Conservation (phyloP, 2,113 vertebrate species). For the Taxidea taxus region DNA sequence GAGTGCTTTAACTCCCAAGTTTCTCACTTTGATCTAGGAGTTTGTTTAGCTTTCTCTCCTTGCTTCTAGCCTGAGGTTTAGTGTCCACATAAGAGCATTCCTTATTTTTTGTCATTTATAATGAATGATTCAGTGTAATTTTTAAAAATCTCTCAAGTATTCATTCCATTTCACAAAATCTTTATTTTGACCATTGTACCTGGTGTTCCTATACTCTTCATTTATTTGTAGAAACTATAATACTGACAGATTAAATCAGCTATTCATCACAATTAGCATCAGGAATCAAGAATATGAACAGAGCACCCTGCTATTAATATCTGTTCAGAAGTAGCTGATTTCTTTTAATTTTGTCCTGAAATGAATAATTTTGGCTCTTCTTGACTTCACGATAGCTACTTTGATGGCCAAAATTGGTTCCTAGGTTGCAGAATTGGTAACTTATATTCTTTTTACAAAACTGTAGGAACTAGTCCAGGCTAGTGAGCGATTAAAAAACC, state of each 20-base stretch:
- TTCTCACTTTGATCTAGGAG: background rate
- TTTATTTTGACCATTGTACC: conserved; percentile 12
- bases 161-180: background rate
- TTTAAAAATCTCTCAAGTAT: background rate
- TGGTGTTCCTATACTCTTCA: background rate
- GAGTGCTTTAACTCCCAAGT: background rate
- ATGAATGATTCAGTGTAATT: background rate
- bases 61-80: background rate
- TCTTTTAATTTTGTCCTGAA: conserved; percentile 57
- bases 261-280: background rate
- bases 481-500: conserved; percentile 94
- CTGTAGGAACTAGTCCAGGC: conserved; percentile 91
- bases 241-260: background rate
- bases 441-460: conserved; percentile 82
- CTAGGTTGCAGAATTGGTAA: conserved; percentile 80
- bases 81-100: background rate
- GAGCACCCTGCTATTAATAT: background rate
- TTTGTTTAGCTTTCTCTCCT: background rate
- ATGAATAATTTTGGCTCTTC: conserved; percentile 51
- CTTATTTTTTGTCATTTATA: background rate
- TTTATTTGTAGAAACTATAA: conserved; percentile 12
- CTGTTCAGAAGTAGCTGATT: conserved; percentile 35
- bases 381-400: conserved; percentile 54
- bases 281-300: background rate
- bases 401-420: conserved; percentile 69